phyloP scores from a whole-genome alignment of 2,888 invertebrate species.

The Chrysolina oricalcia region DNA sequence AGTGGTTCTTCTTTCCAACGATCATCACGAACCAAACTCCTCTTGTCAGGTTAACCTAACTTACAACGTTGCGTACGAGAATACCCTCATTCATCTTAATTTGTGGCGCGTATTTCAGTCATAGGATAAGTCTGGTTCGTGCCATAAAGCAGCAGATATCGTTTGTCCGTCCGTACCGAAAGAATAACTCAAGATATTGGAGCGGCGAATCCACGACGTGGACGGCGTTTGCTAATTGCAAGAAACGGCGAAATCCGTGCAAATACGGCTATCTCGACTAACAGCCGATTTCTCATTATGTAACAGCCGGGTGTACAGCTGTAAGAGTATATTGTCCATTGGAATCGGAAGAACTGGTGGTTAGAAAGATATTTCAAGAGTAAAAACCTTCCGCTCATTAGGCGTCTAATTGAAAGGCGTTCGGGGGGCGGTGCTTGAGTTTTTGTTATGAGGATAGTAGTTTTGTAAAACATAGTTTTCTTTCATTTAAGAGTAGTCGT shows the following conservation, averaged over 20 bases:
- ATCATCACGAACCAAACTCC: constrained; percentile 33
- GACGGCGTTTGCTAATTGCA: constrained; percentile 57
- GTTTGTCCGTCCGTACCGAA: constrained; percentile 57
- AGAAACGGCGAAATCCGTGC: constrained; percentile 50
- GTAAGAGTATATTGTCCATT: constrained; percentile 4
- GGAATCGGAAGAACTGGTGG: neutral
- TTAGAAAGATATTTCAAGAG: neutral
- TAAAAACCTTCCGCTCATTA: neutral
- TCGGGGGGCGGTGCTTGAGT: neutral
- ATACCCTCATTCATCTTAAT: constrained; percentile 55
- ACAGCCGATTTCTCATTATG: constrained; percentile 48
- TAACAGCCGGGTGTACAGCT: constrained; percentile 44
- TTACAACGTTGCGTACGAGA: constrained; percentile 46
- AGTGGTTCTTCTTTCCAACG: constrained; percentile 19
- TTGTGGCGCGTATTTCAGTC: constrained; percentile 54
- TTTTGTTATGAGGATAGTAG: neutral
- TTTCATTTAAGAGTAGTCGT: too few species aligned
- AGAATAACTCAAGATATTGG: constrained; percentile 60
- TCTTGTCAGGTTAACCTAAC: constrained; percentile 33
- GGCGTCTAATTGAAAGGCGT: neutral
- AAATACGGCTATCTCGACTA: constrained; percentile 54
- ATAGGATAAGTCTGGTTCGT: constrained; percentile 50
- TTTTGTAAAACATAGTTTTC: too few species aligned
- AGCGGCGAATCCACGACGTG: constrained; percentile 51
- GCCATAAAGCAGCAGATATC: constrained; percentile 63